These are phyloP conservation scores for Hippoglossus stenolepis DNA, from an alignment of 2,113 vertebrate species.

Conservation along the genomic window DNA sequence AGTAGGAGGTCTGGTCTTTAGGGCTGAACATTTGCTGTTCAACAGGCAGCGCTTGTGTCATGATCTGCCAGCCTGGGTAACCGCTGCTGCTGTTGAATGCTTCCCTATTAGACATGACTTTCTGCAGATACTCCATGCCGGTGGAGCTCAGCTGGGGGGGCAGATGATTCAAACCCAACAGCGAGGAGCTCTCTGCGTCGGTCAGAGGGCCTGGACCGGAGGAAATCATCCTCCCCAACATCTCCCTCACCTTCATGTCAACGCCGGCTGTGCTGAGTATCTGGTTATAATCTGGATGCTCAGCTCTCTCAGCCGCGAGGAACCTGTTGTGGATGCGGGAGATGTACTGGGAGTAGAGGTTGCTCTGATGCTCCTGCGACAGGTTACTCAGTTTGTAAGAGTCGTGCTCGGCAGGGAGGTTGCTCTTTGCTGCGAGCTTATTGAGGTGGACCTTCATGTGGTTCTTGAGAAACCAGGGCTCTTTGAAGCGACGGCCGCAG, in stretches of 20 bases:
- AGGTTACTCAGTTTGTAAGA: slow-evolving; percentile 84
- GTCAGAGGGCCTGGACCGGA: slow-evolving; percentile 84
- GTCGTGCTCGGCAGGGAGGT: slow-evolving; percentile 75
- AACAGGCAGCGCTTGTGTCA: slow-evolving; percentile 90
- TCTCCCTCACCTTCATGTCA: slow-evolving; percentile 93
- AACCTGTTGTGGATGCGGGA: slow-evolving; percentile 94
- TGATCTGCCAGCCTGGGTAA: slow-evolving; percentile 97
- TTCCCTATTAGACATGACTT: slow-evolving; percentile 89
- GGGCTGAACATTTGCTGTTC: slow-evolving; percentile 91
- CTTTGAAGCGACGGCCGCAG: slow-evolving; percentile 97
- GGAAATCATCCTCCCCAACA: slow-evolving; percentile 92
- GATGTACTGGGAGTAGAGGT: slow-evolving; percentile 93
- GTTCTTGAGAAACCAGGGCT: slow-evolving; percentile 99
- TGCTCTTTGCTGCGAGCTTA: slow-evolving; percentile 94
- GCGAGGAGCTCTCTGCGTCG: slow-evolving; percentile 90
- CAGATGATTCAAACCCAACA: slow-evolving; percentile 90
- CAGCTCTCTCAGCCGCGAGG: slow-evolving; percentile 87
- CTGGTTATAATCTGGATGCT: slow-evolving; percentile 88
- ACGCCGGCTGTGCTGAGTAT: slow-evolving; percentile 89
- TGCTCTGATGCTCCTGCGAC: slow-evolving; percentile 90
- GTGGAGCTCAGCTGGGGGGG: slow-evolving; percentile 91
- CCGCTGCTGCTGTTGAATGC: slow-evolving; percentile 87
- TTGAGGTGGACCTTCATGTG: slow-evolving; percentile 99
- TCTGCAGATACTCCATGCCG: slow-evolving; percentile 93
- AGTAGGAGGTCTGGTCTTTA: slow-evolving; percentile 86